These are phyloP conservation scores for Aphelenchoides bicaudatus DNA, from an alignment of 2,888 invertebrate genomes.

Conservation along the genomic window DNA sequence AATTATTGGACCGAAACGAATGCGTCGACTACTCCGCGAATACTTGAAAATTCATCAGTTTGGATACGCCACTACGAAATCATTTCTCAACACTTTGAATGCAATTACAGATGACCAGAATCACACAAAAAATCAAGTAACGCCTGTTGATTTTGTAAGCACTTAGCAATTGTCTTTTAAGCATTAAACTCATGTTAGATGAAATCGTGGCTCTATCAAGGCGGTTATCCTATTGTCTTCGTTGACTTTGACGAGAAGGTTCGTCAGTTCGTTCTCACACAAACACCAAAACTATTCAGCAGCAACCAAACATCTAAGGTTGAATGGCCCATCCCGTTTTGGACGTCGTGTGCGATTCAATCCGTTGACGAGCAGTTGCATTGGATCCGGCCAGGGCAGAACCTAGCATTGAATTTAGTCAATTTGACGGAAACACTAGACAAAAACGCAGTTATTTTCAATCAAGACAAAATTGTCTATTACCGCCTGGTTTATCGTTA, in stretches of 20 bases:
- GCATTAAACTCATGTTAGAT: slow-evolving; percentile 24
- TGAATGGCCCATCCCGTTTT: slow-evolving; percentile 31
- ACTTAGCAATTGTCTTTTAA: too few relatives aligned
- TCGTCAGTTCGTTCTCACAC: slow-evolving; percentile 23
- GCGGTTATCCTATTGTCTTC: slow-evolving; percentile 30
- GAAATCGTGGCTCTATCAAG: slow-evolving; percentile 23
- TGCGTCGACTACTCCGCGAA: slow-evolving; percentile 24
- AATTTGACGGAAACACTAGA: slow-evolving; percentile 21
- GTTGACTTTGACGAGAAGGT: slow-evolving; percentile 25
- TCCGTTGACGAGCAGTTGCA: slow-evolving; percentile 20
- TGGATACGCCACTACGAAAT: slow-evolving; percentile 22
- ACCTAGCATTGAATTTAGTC: slow-evolving; percentile 21
- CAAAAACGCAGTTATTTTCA: slow-evolving; percentile 23
- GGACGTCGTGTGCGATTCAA: slow-evolving; percentile 31
- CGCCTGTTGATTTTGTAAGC: too few relatives aligned
- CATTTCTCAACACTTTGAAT: slow-evolving; percentile 25
- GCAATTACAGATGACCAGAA: slow-evolving; percentile 10
- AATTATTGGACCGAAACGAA: slow-evolving; percentile 24
- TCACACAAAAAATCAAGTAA: too few relatives aligned
- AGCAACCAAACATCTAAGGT: neutral
- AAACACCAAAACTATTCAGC: slow-evolving; percentile 29
- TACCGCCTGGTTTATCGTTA: too few relatives aligned
- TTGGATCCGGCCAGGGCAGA: slow-evolving; percentile 23
- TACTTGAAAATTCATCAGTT: slow-evolving; percentile 26
- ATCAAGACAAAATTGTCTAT: slow-evolving; percentile 28